Evolutionary conservation across 1,140 invertebrate species (phyloP).

Genomic region (Anastatus disparis): DNA sequence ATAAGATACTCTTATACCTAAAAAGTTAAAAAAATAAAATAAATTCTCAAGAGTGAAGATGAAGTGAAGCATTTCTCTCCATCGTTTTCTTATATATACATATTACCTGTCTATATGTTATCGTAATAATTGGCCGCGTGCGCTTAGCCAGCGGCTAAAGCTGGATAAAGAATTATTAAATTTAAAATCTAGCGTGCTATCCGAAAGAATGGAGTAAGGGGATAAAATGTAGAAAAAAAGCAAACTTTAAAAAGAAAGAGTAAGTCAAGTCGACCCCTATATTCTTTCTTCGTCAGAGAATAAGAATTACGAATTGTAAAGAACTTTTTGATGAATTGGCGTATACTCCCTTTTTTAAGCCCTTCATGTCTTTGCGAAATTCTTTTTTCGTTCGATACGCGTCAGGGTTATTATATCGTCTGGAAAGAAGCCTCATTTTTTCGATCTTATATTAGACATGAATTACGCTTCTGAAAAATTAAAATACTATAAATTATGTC

Average conservation of each 20-base stretch:
- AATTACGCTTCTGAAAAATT: no score
- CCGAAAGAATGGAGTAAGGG: conserved; percentile 40
- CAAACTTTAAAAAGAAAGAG: conserved; percentile 1
- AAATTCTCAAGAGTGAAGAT: conserved; percentile 32
- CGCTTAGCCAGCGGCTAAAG: conserved; percentile 20
- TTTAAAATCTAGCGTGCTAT: conserved; percentile 52
- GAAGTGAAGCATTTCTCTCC: not conserved
- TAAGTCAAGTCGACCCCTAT: conserved; percentile 37
- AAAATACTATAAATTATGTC: no score
- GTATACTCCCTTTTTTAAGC: conserved; percentile 27
- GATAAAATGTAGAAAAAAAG: not conserved
- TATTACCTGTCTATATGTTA: conserved; percentile 14
- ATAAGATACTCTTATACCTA: no score
- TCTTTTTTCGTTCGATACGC: conserved; percentile 9
- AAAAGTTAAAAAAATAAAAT: conserved; percentile 44
- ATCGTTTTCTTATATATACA: not conserved
- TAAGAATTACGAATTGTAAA: conserved; percentile 50
- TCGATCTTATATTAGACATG: conserved; percentile 2
- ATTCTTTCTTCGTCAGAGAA: conserved; percentile 41
- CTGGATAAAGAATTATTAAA: conserved; percentile 50
- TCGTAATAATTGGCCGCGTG: conserved; percentile 39
- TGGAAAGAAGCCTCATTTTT: not conserved
- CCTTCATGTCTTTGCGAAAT: not conserved
- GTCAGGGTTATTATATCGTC: conserved; percentile 12
- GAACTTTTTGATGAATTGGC: conserved; percentile 49